These are phyloP conservation scores for Scaptodrosophila latifasciaeformis DNA, from an alignment of 2,888 invertebrate species.

Conservation along the genomic window DNA sequence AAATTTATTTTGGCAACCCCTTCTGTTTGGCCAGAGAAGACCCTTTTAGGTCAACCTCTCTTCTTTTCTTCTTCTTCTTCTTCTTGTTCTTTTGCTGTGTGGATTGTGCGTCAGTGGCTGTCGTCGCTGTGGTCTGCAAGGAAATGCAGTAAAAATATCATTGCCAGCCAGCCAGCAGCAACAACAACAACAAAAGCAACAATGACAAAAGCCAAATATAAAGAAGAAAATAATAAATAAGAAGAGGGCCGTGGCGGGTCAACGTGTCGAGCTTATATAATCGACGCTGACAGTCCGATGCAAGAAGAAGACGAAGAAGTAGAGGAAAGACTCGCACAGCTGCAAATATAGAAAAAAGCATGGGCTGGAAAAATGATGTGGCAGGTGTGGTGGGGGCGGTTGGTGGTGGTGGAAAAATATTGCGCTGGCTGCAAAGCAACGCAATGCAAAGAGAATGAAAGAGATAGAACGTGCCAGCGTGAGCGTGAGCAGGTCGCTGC, in stretches of 20 bases:
- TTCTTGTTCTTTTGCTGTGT: too few relatives aligned
- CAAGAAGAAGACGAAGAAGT: not conserved
- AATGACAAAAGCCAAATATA: too few relatives aligned
- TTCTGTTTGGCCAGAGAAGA: too few relatives aligned
- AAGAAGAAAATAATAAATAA: too few relatives aligned
- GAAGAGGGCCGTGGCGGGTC: conserved; percentile 18
- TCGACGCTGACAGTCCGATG: conserved; percentile 41
- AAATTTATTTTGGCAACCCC: too few relatives aligned
- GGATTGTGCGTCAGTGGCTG: conserved; percentile 23
- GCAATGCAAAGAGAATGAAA: not conserved
- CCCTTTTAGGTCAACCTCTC: too few relatives aligned
- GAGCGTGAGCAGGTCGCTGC: not conserved
- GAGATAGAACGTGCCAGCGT: not conserved
- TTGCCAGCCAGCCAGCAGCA: not conserved
- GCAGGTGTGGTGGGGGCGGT: not conserved
- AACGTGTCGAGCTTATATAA: conserved; percentile 52
- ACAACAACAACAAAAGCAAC: too few relatives aligned
- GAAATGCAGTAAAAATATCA: conserved; percentile 50
- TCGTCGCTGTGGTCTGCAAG: conserved; percentile 38
- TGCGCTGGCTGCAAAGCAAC: not conserved
- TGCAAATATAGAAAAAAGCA: conserved; percentile 26
- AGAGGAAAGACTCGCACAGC: conserved; percentile 13
- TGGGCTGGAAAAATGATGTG: not conserved
- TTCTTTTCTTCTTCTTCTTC: too few relatives aligned
- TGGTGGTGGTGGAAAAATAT: not conserved